A percentile compares a stretch with the other conserved stretches of the same genome.
Evolutionary conservation across 2,797 vertebrate genomes (phyloP).

Genomic region (Alca torda): DNA sequence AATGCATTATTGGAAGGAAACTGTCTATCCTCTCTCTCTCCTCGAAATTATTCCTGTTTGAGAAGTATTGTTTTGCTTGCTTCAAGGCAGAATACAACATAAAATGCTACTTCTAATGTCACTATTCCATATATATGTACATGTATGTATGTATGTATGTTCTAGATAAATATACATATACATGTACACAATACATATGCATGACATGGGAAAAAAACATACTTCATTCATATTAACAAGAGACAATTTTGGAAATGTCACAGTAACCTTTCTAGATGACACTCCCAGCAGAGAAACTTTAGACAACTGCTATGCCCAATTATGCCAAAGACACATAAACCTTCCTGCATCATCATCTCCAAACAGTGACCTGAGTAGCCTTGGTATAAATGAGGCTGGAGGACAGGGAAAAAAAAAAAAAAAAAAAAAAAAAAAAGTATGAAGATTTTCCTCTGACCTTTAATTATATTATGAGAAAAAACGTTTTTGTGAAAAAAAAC

Average conservation of each 20-base stretch:
- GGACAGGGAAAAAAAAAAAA: background rate
- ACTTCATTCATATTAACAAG: constrained; percentile 67
- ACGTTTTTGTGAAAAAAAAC: background rate
- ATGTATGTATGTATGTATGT: background rate
- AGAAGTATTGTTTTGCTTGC: background rate
- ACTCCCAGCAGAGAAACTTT: constrained; percentile 59
- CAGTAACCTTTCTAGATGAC: constrained; percentile 73
- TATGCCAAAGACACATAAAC: constrained; percentile 36
- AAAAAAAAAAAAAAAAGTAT: background rate
- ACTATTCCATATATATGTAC: background rate
- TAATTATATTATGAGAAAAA: background rate
- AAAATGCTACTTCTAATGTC: background rate
- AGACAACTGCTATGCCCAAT: constrained; percentile 55
- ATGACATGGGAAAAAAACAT: constrained; percentile 3
- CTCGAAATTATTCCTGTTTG: background rate
- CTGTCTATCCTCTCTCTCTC: background rate
- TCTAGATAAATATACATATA: background rate
- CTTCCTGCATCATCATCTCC: constrained; percentile 36
- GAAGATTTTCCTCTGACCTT: background rate
- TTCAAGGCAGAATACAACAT: background rate
- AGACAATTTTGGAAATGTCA: constrained; percentile 71
- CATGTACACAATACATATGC: background rate
- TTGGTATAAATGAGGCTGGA: background rate
- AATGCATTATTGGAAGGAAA: background rate
- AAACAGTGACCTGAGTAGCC: constrained; percentile 36